Base-by-base conservation (phyloP, 92 coral and sea anemone genomes). In the Parazoanthus darwini region DNA sequence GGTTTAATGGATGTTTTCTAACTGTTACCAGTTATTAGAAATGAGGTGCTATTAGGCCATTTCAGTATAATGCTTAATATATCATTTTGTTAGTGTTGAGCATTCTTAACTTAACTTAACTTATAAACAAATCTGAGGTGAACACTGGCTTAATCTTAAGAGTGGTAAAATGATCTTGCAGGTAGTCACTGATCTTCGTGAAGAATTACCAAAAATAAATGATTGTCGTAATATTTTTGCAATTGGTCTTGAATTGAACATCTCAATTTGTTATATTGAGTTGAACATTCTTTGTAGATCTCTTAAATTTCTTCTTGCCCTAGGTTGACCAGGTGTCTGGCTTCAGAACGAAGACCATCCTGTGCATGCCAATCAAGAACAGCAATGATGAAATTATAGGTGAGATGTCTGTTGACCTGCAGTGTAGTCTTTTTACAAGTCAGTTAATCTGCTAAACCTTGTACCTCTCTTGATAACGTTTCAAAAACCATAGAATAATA, bases 321-420 rank as follows among this genome's bases (percentile, higher is more conserved):
- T 58, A 96, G 99, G 99, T 97, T 83, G 99, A 97, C 87, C 97
- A 97, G 87, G 96, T 94, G 15, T 95, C 99, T 33, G 99, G 98
- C 74, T 97, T 94, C 82, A 92, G 88, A 51, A 97, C 99, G 33
- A 92, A 91, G 82, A 97, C 99, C 46, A 94, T 97, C 79, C 91
- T 97, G 5, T 97, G 99, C 56, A 97, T 97, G 99, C 98, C 99
- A 9, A 95, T 97, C 88, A 96, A 95, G 80, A 95, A 97, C 92
- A 94, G 98, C 25, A 87, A 88, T 76, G 99, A 94, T 74, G 99
- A 97, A 91, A 97, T 97, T 58, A 95, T 95, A 50, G 97, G 97
- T 94, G 84, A 44, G 92, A 25, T 79, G 2, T 6, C 77, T 26
- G 15, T 8, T 3, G 6, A 29, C 33, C 33, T 29, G 33, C 33